These are phyloP conservation scores for Bellardia pandia DNA, from an alignment of 2,888 invertebrate species.

Conservation along the genomic window DNA sequence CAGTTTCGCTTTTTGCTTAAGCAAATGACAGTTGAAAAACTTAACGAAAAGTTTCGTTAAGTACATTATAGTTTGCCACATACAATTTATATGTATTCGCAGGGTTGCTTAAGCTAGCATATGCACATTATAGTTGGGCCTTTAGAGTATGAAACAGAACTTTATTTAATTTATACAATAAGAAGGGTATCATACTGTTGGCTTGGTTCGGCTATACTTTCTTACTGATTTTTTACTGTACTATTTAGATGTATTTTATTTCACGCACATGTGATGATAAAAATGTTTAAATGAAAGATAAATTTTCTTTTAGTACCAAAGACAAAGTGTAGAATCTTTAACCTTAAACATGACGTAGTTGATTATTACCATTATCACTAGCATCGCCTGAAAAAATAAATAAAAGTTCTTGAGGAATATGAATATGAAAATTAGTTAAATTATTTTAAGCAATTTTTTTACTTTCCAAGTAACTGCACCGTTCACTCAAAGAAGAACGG, in stretches of 20 bases:
- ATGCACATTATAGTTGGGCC: too few relatives aligned
- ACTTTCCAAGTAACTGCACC: slow-evolving; percentile 7
- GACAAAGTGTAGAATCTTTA: neutral
- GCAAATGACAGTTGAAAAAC: too few relatives aligned
- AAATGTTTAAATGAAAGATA: slow-evolving; percentile 35
- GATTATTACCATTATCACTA: slow-evolving; percentile 38
- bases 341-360: slow-evolving; percentile 27
- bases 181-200: too few relatives aligned
- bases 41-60: too few relatives aligned
- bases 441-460: slow-evolving; percentile 8
- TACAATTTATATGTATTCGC: too few relatives aligned
- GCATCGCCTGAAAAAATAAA: neutral
- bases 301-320: slow-evolving; percentile 7
- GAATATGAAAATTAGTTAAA: slow-evolving; percentile 47
- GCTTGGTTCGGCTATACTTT: neutral
- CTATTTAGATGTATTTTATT: neutral
- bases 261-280: slow-evolving; percentile 21
- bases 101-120: too few relatives aligned
- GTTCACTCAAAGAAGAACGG: neutral
- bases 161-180: too few relatives aligned
- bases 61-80: too few relatives aligned
- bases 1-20: too few relatives aligned
- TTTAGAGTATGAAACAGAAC: too few relatives aligned
- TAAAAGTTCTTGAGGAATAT: neutral
- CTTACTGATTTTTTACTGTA: too few relatives aligned